Conservation (phyloP, 2,113 vertebrate genomes). For the Struthio camelus region DNA sequence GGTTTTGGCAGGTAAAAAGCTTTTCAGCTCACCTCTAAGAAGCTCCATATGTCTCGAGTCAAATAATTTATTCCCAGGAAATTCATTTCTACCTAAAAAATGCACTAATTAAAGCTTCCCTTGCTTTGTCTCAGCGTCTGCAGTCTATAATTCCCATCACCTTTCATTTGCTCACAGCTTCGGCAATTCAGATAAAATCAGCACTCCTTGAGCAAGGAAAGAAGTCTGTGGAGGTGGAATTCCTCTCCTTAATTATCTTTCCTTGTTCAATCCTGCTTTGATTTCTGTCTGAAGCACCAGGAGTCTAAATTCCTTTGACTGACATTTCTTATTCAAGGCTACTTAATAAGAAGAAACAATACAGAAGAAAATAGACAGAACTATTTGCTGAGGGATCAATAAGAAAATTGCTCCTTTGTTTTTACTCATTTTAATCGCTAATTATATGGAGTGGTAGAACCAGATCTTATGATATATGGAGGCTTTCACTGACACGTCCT, state of each 20-base stretch:
- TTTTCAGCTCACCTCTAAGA: constrained; percentile 20
- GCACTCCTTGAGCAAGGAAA: constrained; percentile 34
- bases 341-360: constrained; percentile 47
- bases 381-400: constrained; percentile 49
- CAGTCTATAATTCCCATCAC: constrained; percentile 46
- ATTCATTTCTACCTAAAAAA: constrained; percentile 47
- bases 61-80: constrained; percentile 56
- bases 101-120: constrained; percentile 52
- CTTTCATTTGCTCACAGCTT: constrained; percentile 48
- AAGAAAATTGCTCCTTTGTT: constrained; percentile 59
- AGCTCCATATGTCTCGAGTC: not conserved
- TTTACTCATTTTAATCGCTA: constrained; percentile 35
- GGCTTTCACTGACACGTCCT: not conserved
- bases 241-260: constrained; percentile 60
- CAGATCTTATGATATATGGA: constrained; percentile 7
- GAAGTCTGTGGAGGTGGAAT: constrained; percentile 47
- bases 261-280: constrained; percentile 47
- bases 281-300: constrained; percentile 55
- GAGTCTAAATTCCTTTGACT: constrained; percentile 50
- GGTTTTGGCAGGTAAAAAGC: not conserved
- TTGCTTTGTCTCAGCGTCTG: constrained; percentile 49
- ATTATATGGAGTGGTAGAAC: constrained; percentile 4
- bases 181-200: constrained; percentile 60
- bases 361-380: constrained; percentile 54
- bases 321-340: constrained; percentile 61